Evolutionary conservation across 2,888 invertebrate species (phyloP).

Genomic region (Cryptosula pallasiana): DNA sequence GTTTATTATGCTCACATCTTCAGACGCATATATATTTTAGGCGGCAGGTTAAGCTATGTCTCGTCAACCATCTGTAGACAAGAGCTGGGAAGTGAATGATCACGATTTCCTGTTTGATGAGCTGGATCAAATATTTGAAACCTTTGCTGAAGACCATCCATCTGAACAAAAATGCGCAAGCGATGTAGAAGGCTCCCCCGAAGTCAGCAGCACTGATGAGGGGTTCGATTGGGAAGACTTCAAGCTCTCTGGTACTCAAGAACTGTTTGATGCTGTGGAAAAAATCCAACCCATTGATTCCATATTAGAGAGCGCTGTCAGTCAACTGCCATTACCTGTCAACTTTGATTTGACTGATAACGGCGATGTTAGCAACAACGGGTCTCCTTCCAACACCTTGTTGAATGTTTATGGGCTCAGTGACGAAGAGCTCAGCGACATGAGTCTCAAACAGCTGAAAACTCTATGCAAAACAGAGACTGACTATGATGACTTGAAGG

Average conservation of each 20-base stretch:
- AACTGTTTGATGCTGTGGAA: background rate
- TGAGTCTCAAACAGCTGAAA: constrained; percentile 8
- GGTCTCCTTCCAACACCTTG: background rate
- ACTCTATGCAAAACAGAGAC: background rate
- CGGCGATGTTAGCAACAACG: background rate
- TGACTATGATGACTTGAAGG: background rate
- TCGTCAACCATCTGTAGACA: background rate
- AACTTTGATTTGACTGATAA: no score
- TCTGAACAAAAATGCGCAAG: no score
- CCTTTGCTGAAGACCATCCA: no score
- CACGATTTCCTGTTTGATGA: background rate
- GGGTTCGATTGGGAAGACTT: background rate
- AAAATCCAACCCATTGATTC: background rate
- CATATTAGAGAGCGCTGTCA: no score
- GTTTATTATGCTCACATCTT: no score
- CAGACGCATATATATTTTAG: no score
- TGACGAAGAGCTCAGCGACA: background rate
- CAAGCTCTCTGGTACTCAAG: background rate
- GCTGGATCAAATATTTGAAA: no score
- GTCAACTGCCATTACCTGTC: no score
- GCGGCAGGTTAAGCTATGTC: background rate
- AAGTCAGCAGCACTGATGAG: background rate
- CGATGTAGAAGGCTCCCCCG: background rate
- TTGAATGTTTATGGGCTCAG: background rate
- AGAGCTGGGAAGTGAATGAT: background rate